phyloP scores from a whole-genome alignment of 2,797 vertebrate genomes.

The Sebastes elongatus region DNA sequence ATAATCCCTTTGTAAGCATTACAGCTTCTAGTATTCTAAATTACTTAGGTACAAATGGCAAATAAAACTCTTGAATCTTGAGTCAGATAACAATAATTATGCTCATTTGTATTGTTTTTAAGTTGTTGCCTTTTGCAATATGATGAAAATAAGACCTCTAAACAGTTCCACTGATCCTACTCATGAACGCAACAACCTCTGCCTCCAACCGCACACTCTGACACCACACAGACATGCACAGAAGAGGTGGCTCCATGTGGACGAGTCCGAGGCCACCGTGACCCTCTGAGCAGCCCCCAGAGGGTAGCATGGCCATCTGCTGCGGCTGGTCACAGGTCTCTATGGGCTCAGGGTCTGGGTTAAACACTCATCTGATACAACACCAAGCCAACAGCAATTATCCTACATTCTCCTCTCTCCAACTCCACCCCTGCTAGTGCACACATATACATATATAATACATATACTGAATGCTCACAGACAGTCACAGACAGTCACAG shows the following conservation, averaged over 20 bases:
- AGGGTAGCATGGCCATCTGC: slow-evolving; percentile 73
- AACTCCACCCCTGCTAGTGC: not conserved
- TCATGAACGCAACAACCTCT: not conserved
- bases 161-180: not conserved
- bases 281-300: slow-evolving; percentile 45
- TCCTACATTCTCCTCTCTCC: not conserved
- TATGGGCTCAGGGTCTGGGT: slow-evolving; percentile 53
- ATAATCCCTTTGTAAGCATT: not conserved
- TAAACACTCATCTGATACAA: slow-evolving; percentile 76
- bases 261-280: slow-evolving; percentile 29
- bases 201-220: not conserved
- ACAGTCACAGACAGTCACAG: not conserved
- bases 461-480: not conserved
- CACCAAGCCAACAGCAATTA: slow-evolving; percentile 55
- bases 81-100: not conserved
- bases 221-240: not conserved
- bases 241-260: slow-evolving; percentile 36
- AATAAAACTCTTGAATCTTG: no score
- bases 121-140: not conserved
- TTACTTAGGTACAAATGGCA: no score
- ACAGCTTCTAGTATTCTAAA: no score
- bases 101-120: not conserved
- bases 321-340: slow-evolving; percentile 67
- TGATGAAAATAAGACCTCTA: not conserved
- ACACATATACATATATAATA: not conserved